Percentiles rank a stretch among this genome's conserved stretches.
Evolutionary conservation across 2,797 vertebrate genomes (phyloP).

Genomic region (Syngnathus acus): DNA sequence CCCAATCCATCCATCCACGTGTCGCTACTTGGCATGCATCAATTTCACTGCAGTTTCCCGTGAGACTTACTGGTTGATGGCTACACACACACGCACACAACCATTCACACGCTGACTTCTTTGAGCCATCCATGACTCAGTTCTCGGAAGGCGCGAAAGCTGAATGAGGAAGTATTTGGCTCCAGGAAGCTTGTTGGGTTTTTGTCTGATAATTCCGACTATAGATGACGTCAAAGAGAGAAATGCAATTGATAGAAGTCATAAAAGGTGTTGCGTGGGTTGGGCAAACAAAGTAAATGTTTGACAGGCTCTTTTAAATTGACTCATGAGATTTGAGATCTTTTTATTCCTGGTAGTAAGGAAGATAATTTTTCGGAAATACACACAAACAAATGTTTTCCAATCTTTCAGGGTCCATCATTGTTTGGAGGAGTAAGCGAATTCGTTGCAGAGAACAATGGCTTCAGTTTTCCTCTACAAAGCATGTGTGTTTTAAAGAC

Average conservation of each 20-base stretch:
- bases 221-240: background rate
- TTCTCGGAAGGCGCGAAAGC: conserved; percentile 25
- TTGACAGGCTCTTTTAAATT: background rate
- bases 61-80: conserved; percentile 46
- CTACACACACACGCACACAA: conserved; percentile 18
- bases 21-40: conserved; percentile 47
- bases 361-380: background rate
- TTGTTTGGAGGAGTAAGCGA: background rate
- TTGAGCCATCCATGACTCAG: conserved; percentile 36
- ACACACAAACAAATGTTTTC: background rate
- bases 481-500: background rate
- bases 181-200: background rate
- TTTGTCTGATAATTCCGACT: background rate
- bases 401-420: background rate
- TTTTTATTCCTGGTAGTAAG: background rate
- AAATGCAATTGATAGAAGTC: background rate
- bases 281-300: background rate
- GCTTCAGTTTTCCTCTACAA: background rate
- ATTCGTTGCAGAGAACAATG: background rate
- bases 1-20: conserved; percentile 8
- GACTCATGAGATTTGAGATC: background rate
- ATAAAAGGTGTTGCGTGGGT: background rate
- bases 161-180: background rate
- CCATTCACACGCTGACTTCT: conserved; percentile 28
- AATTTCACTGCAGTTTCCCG: conserved; percentile 53